Conservation (phyloP, 1,140 invertebrate species). For the Dendrolimus kikuchii region DNA sequence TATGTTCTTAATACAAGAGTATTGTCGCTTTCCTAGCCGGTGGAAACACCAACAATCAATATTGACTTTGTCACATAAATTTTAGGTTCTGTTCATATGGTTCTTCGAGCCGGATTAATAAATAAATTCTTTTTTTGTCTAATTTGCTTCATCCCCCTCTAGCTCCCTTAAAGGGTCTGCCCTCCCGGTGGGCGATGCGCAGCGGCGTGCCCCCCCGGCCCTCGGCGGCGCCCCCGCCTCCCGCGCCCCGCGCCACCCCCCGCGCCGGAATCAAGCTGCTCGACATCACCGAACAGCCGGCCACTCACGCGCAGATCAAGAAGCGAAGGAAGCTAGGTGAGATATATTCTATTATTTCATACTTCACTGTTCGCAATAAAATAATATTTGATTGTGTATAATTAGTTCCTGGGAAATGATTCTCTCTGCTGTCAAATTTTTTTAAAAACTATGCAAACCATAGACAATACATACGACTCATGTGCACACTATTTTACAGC, state of each 20-base stretch:
- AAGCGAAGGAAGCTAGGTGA: constrained; percentile 65
- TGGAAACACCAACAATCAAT: too few species aligned
- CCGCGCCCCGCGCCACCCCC: constrained; percentile 72
- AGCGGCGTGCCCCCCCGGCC: constrained; percentile 60
- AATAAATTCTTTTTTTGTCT: neutral
- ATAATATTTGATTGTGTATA: too few species aligned
- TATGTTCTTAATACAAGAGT: too few species aligned
- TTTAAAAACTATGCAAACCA: too few species aligned
- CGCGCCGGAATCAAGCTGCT: constrained; percentile 88
- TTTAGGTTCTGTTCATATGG: too few species aligned
- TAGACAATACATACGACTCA: too few species aligned
- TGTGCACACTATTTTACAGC: too few species aligned
- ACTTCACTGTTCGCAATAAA: too few species aligned
- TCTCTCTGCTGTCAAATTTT: too few species aligned
- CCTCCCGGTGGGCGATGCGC: constrained; percentile 81
- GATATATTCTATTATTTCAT: neutral
- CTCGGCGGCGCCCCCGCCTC: constrained; percentile 57
- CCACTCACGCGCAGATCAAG: constrained; percentile 75
- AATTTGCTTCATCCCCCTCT: constrained; percentile 8
- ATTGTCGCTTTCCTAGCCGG: too few species aligned
- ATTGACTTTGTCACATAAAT: too few species aligned
- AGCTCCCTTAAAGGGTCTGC: constrained; percentile 93
- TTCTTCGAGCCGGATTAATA: neutral
- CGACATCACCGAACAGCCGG: constrained; percentile 94
- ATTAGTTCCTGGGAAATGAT: too few species aligned